These are phyloP conservation scores for Ophthalmolycus amberensis DNA, from an alignment of 2,113 vertebrate species.

Conservation along the genomic window DNA sequence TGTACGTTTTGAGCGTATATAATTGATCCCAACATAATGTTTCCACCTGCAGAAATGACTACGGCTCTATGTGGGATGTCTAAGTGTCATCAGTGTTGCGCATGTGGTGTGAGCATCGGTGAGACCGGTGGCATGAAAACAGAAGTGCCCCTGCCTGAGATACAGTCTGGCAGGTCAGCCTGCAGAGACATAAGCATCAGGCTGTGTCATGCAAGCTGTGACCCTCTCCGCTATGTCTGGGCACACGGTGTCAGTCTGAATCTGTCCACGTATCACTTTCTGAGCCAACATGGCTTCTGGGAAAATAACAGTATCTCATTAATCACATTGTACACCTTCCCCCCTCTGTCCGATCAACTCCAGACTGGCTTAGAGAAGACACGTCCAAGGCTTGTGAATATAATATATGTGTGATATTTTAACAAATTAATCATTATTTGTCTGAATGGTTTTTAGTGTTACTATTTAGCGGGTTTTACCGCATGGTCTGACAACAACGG, in stretches of 20 bases:
- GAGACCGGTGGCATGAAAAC: slow-evolving; percentile 58
- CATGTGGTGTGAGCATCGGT: slow-evolving; percentile 38
- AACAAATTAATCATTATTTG: slow-evolving; percentile 14
- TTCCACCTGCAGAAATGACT: slow-evolving; percentile 48
- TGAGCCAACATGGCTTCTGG: slow-evolving; percentile 66
- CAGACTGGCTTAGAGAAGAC: slow-evolving; percentile 19
- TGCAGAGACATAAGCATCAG: slow-evolving; percentile 68
- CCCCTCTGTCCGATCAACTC: slow-evolving; percentile 18
- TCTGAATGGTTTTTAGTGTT: neutral
- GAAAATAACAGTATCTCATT: slow-evolving; percentile 62
- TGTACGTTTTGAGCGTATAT: neutral
- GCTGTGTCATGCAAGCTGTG: slow-evolving; percentile 65
- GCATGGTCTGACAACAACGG: neutral
- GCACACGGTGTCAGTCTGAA: slow-evolving; percentile 68
- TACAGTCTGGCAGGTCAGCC: slow-evolving; percentile 72
- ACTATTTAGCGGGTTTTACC: neutral
- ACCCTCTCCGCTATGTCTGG: slow-evolving; percentile 64
- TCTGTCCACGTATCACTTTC: slow-evolving; percentile 68
- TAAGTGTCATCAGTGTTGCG: slow-evolving; percentile 51
- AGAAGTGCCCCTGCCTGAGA: slow-evolving; percentile 61
- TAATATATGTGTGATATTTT: slow-evolving; percentile 25
- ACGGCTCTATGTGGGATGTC: slow-evolving; percentile 15
- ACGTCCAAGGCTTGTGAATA: slow-evolving; percentile 2
- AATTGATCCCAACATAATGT: slow-evolving; percentile 30
- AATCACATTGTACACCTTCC: slow-evolving; percentile 43